phyloP scores from a whole-genome alignment of 30 jellyfish, hydroid and myxozoan genomes.

The Aurelia aurita region DNA sequence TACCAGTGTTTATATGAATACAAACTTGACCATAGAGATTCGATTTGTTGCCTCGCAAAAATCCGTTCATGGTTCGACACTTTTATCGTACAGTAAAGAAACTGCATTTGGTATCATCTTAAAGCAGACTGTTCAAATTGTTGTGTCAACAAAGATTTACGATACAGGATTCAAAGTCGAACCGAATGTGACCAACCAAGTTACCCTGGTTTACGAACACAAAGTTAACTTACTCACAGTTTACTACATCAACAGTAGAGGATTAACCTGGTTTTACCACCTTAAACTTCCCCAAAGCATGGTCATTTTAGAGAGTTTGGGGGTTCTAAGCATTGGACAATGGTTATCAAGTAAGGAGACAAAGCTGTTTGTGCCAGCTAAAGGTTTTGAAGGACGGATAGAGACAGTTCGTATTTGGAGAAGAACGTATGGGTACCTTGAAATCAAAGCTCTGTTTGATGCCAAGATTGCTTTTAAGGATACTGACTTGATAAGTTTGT shows the following conservation, averaged over 20 bases:
- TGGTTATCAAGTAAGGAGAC: slow-evolving; percentile 54
- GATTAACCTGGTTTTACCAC: slow-evolving; percentile 53
- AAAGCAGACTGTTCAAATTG: slow-evolving; percentile 46
- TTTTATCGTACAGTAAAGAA: slow-evolving; percentile 47
- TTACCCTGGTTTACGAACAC: slow-evolving; percentile 49
- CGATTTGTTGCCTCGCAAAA: slow-evolving; percentile 27
- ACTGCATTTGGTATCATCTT: slow-evolving; percentile 34
- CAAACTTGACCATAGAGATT: slow-evolving; percentile 41
- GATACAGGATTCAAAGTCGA: slow-evolving; percentile 56
- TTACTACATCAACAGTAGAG: slow-evolving; percentile 54
- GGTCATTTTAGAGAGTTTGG: slow-evolving; percentile 29
- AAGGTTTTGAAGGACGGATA: slow-evolving; percentile 45
- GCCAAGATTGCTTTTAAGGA: neutral
- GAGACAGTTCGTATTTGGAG: slow-evolving; percentile 67
- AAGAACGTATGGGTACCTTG: slow-evolving; percentile 45
- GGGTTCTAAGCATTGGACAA: slow-evolving; percentile 67
- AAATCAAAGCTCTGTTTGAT: slow-evolving; percentile 37
- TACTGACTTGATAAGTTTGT: slow-evolving; percentile 32
- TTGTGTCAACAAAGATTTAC: slow-evolving; percentile 18
- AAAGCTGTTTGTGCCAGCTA: slow-evolving; percentile 36
- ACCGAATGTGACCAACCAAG: slow-evolving; percentile 39
- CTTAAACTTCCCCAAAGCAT: slow-evolving; percentile 5
- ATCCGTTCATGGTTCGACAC: slow-evolving; percentile 26
- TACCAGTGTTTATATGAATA: slow-evolving; percentile 5
- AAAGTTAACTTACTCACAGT: neutral